Evolutionary conservation across 2,797 vertebrate genomes (phyloP), one percentile per base, ranked within the genome.

Genomic region (Aulostomus chinensis): DNA sequence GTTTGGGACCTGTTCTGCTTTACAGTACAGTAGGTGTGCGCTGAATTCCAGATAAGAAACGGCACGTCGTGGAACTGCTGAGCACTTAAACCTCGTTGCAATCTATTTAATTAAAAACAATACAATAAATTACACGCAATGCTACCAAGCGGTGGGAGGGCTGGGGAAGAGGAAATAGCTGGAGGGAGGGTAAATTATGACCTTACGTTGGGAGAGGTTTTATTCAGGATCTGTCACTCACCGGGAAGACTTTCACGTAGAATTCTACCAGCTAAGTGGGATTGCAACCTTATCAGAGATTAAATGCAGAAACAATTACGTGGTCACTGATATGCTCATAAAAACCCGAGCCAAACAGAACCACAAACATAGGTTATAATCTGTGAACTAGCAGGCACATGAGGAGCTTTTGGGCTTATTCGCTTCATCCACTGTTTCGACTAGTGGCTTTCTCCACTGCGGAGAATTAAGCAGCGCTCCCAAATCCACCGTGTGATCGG

Each of bases 21-120:
- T 75, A 82, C 61, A 42, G 78, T 66, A 52, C 75, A 63, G 78
- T 70, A 81, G 57, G 53, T 76, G 69, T 66, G 71, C 39, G 9
- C 58, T 58, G 78, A 70, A 81, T 83, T 74, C 66, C 58, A 78
- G 81, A 83, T 72, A 81, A 76, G 80, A 78, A 86, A 80, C 34
- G 63, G 85, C 78, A 70, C 39, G 68, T 83, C 78, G 79, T 68
- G 58, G 75, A 85, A 63, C 52, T 21, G 54, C 60, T 4, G 55
- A 80, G 78, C 83, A 86, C 81, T 85, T 87, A 81, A 80, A 78
- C 53, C 55, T 29, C 21, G 49, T 38, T 43, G 66, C 80, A 80
- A 86, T 91, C 80, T 62, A 85, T 88, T 91, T 90, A 87, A 91
- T 90, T 91, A 88, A 90, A 84, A 90, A 86, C 88, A 85, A 86